Base-by-base conservation (phyloP, 2,113 vertebrate species). In the Maccullochella peelii region DNA sequence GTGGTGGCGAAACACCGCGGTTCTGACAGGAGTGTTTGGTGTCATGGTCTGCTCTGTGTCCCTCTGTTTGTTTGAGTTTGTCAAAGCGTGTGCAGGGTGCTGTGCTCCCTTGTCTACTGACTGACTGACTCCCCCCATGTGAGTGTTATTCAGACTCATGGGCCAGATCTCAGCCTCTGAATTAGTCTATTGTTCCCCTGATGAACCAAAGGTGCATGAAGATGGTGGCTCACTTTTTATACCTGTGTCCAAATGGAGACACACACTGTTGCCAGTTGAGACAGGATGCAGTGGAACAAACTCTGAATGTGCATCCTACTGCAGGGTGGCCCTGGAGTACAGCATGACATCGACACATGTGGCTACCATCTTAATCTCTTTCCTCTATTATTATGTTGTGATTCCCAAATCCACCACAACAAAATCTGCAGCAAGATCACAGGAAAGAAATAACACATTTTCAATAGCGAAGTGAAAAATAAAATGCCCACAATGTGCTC, bases 11-110 rank as follows among this genome's bases (percentile, higher is more conserved):
- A 88, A 63, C 76, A 33, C 62, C 2, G 1, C 6, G 68, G 73
- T 66, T 87, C 49, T 83, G 79, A 81, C 67, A 36, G 74, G 54
- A 82, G 85, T 90, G 88, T 92, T 83, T 82, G 90, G 88, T 91
- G 85, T 90, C 70, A 38, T 88, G 80, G 86, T 88, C 94, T 94
- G 94, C 86, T 94, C 89, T 91, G 84, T 93, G 83, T 95, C 85
- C 30, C 77, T 40, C 20, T 95, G 91, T 96, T 95, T 96, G 94
- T 95, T 95, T 95, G 90, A 92, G 86, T 92, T 92, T 95, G 92
- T 94, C 94, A 94, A 72, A 91, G 83, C 2, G 63, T 8, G 38
- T 68, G 49, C 77, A 50, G 85, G 79, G 73, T 69, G 82, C 83
- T 8, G 79, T 66, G 78, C 85, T 73, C 83, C 86, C 3, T 72